Evolutionary conservation across 2,797 vertebrate species (phyloP).

Genomic region (Spheniscus humboldti): DNA sequence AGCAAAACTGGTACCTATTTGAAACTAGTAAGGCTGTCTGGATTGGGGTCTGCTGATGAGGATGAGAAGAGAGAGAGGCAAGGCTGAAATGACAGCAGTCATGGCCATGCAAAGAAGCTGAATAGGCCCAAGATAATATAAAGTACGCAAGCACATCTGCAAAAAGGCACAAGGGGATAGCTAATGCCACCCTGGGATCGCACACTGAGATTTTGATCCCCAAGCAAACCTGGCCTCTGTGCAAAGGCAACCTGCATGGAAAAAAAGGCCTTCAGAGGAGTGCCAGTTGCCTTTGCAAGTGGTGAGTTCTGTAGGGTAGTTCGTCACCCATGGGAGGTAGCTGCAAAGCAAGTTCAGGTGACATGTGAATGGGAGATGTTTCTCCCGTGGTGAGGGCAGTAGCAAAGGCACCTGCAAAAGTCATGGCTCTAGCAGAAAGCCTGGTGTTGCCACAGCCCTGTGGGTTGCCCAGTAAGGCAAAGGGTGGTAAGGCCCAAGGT

Average conservation of each 20-base stretch:
- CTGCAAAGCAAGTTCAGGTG: neutral
- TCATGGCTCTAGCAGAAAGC: neutral
- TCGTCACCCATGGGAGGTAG: rapidly evolving
- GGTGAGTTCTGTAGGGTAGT: neutral
- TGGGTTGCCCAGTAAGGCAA: neutral
- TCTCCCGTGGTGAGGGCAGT: neutral
- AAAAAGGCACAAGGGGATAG: neutral
- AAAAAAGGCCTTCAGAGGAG: neutral
- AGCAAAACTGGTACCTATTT: neutral
- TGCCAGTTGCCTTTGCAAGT: neutral
- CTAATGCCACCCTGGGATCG: neutral
- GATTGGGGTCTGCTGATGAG: neutral
- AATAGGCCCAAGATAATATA: neutral
- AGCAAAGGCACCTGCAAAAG: neutral
- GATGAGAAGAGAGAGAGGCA: neutral
- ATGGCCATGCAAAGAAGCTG: neutral
- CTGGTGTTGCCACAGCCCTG: neutral
- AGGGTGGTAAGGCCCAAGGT: neutral
- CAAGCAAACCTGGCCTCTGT: neutral
- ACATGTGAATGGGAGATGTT: neutral
- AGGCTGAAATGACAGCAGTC: neutral
- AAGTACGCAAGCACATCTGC: neutral
- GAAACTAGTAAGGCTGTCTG: neutral
- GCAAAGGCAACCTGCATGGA: neutral
- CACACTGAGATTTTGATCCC: neutral